Percentiles rank a stretch among this genome's conserved stretches.
phyloP scores from a whole-genome alignment of 2,888 invertebrate genomes.

The Macrosoma leucophasiata region DNA sequence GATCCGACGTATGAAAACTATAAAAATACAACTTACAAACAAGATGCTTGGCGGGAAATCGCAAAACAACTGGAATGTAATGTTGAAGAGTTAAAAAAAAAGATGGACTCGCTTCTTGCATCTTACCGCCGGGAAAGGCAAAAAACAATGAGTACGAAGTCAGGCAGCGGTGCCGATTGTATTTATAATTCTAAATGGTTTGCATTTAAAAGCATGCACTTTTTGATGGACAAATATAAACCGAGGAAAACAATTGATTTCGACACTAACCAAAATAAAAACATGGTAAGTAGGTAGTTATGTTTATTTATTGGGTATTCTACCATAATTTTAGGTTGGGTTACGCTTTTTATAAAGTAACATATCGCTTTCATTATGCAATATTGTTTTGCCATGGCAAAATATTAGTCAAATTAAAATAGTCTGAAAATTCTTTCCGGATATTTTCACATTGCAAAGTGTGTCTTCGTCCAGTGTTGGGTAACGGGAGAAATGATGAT shows the following conservation, averaged over 20 bases:
- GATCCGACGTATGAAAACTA: slow-evolving; percentile 24
- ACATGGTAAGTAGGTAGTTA: slow-evolving; percentile 18
- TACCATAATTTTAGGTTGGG: too few species aligned
- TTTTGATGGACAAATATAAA: slow-evolving; percentile 22
- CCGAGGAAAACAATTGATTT: slow-evolving; percentile 21
- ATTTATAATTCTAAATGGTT: slow-evolving; percentile 23
- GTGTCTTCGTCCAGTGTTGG: too few species aligned
- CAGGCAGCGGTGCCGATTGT: slow-evolving; percentile 24
- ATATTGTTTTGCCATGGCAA: too few species aligned
- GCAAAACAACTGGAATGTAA: slow-evolving; percentile 18
- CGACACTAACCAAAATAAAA: slow-evolving; percentile 19
- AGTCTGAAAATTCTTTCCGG: too few species aligned
- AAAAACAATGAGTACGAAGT: slow-evolving; percentile 22
- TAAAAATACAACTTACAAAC: slow-evolving; percentile 25
- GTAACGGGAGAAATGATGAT: too few species aligned
- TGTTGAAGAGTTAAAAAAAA: slow-evolving; percentile 19
- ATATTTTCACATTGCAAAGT: too few species aligned
- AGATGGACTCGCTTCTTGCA: slow-evolving; percentile 20
- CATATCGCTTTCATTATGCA: too few species aligned
- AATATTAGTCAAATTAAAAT: too few species aligned
- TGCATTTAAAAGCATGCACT: slow-evolving; percentile 19
- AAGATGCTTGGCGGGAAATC: slow-evolving; percentile 21
- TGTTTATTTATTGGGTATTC: too few species aligned
- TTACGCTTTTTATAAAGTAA: too few species aligned
- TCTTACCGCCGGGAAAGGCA: slow-evolving; percentile 25